Conservation (phyloP, 2,888 invertebrate species). For the Zhuqinia jingwanae region DNA sequence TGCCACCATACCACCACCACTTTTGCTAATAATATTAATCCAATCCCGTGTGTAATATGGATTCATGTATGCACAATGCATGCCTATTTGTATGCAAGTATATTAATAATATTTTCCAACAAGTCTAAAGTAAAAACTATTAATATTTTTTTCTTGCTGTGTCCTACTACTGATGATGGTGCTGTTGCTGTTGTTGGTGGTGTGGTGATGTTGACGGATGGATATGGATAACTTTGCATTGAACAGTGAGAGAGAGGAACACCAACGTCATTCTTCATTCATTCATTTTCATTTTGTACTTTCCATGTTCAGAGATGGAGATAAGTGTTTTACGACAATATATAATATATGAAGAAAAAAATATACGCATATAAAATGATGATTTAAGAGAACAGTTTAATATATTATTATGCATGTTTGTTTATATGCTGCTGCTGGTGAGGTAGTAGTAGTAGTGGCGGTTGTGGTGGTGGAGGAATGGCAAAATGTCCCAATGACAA, state of each 20-base stretch:
- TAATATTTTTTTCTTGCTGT: slow-evolving; percentile 19
- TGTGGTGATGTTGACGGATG: slow-evolving; percentile 56
- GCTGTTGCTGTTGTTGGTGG: too few relatives aligned
- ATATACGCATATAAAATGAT: too few relatives aligned
- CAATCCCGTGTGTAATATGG: slow-evolving; percentile 39
- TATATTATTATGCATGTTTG: slow-evolving; percentile 5
- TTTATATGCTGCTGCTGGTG: too few relatives aligned
- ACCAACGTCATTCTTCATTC: slow-evolving; percentile 53
- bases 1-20: not conserved
- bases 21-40: slow-evolving; percentile 40
- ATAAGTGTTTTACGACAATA: slow-evolving; percentile 38
- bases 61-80: slow-evolving; percentile 19
- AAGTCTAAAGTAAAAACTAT: slow-evolving; percentile 9
- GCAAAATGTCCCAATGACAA: slow-evolving; percentile 60
- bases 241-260: not conserved
- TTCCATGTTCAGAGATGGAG: too few relatives aligned
- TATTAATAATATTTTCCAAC: too few relatives aligned
- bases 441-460: too few relatives aligned
- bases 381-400: not conserved
- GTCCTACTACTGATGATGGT: slow-evolving; percentile 10
- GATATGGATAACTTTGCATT: slow-evolving; percentile 26
- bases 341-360: slow-evolving; percentile 4
- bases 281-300: slow-evolving; percentile 4
- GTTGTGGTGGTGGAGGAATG: slow-evolving; percentile 36
- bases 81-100: too few relatives aligned